phyloP scores from a whole-genome alignment of 2,797 vertebrate genomes.

The Thunnus albacares region DNA sequence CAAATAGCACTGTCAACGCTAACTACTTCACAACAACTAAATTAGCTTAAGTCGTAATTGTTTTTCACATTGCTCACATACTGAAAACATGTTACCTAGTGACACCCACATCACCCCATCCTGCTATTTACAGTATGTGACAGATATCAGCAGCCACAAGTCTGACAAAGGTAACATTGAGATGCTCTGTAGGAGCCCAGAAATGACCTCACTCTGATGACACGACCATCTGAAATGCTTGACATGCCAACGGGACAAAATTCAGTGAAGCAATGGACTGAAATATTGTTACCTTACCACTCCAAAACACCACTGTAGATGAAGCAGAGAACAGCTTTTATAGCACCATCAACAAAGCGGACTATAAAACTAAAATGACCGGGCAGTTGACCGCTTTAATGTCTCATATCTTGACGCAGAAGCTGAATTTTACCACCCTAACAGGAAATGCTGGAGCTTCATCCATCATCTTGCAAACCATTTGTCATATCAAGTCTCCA shows the following conservation, averaged over 20 bases:
- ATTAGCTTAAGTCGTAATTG: not conserved
- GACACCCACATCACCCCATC: not conserved
- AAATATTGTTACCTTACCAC: constrained; percentile 1
- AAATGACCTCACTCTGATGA: constrained; percentile 37
- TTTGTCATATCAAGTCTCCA: not conserved
- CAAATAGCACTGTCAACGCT: not conserved
- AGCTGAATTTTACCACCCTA: not conserved
- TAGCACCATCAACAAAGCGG: constrained; percentile 1
- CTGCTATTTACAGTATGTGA: not conserved
- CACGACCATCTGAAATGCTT: constrained; percentile 65
- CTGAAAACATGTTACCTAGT: not conserved
- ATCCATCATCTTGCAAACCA: not conserved
- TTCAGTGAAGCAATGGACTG: not conserved
- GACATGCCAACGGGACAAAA: constrained; percentile 50
- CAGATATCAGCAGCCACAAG: not conserved
- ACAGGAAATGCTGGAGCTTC: not conserved
- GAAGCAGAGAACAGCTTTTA: constrained; percentile 12
- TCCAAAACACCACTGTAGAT: not conserved
- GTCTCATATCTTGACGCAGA: constrained; percentile 1
- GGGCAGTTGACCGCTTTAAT: constrained; percentile 13
- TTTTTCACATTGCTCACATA: not conserved
- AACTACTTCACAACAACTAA: constrained; percentile 1
- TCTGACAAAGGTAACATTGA: not conserved
- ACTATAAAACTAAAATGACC: constrained; percentile 8
- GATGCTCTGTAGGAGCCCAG: constrained; percentile 1